Conservation (phyloP, 2,113 vertebrate genomes). For the Alexandromys fortis region DNA sequence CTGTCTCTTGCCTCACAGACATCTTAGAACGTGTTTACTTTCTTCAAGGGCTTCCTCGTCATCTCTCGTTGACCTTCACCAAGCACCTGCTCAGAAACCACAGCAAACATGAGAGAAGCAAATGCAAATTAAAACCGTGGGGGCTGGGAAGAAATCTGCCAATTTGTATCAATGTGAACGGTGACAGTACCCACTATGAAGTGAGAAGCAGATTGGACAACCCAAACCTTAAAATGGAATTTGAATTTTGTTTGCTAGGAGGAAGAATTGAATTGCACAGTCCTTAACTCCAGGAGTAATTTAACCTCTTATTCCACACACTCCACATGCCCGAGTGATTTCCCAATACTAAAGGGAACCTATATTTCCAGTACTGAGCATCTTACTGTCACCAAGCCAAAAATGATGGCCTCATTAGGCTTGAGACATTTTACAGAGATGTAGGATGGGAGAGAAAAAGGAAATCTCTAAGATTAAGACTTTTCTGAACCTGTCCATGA, state of each 20-base stretch:
- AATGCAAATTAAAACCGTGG: neutral
- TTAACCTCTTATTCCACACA: conserved; percentile 14
- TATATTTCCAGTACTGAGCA: neutral
- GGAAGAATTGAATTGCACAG: neutral
- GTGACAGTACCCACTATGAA: neutral
- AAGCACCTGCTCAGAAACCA: neutral
- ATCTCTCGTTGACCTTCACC: neutral
- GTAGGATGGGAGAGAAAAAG: neutral
- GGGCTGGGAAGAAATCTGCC: neutral
- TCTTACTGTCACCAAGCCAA: neutral
- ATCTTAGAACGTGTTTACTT: conserved; percentile 49
- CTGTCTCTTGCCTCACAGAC: neutral
- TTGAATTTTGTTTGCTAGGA: conserved; percentile 17
- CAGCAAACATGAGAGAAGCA: neutral
- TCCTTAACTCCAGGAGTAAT: neutral
- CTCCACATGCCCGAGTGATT: neutral
- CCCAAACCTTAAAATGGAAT: conserved; percentile 28
- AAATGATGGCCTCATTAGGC: neutral
- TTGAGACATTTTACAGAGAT: neutral
- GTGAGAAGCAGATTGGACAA: neutral
- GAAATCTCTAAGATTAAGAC: neutral
- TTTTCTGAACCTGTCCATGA: neutral
- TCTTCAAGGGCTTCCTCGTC: conserved; percentile 14
- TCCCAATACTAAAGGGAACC: neutral
- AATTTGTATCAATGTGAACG: neutral